Percentiles rank a stretch among this genome's conserved stretches.
Conservation (phyloP, 2,797 vertebrate species). For the Acanthurus leucopareius region DNA sequence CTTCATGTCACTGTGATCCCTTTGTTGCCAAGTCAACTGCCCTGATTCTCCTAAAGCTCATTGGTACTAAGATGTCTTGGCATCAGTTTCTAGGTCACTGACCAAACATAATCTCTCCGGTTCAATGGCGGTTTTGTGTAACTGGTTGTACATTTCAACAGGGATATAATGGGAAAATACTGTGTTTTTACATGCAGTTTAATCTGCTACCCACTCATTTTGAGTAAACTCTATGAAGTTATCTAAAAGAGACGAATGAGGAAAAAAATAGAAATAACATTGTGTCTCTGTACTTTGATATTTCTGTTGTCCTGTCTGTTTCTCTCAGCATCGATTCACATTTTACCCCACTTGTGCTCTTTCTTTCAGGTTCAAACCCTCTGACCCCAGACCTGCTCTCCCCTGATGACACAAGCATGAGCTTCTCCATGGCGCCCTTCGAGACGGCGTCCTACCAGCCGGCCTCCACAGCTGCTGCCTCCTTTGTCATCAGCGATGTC, state of each 20-base stretch:
- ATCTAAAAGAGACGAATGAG: background rate
- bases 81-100: slow-evolving; percentile 68
- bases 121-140: slow-evolving; percentile 7
- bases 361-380: slow-evolving; percentile 82
- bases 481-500: slow-evolving; percentile 98
- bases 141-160: slow-evolving; percentile 1
- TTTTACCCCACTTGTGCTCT: background rate
- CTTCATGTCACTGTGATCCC: slow-evolving; percentile 34
- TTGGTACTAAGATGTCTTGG: slow-evolving; percentile 50
- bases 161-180: background rate
- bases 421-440: slow-evolving; percentile 94
- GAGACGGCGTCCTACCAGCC: slow-evolving; percentile 92
- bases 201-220: background rate
- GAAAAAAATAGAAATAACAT: background rate
- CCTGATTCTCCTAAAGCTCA: slow-evolving; percentile 55
- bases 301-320: too few species aligned
- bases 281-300: too few species aligned
- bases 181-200: background rate
- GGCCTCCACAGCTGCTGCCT: slow-evolving; percentile 87
- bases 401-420: slow-evolving; percentile 95
- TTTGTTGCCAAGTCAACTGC: slow-evolving; percentile 52
- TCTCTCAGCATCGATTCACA: background rate
- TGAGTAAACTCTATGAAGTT: background rate
- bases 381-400: slow-evolving; percentile 94
- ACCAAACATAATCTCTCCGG: slow-evolving; percentile 44